Percentiles rank a stretch among this genome's conserved stretches.
phyloP scores from a whole-genome alignment of 37 sponge, comb jelly and placozoan species.

The Halisarca cf. caerulea region DNA sequence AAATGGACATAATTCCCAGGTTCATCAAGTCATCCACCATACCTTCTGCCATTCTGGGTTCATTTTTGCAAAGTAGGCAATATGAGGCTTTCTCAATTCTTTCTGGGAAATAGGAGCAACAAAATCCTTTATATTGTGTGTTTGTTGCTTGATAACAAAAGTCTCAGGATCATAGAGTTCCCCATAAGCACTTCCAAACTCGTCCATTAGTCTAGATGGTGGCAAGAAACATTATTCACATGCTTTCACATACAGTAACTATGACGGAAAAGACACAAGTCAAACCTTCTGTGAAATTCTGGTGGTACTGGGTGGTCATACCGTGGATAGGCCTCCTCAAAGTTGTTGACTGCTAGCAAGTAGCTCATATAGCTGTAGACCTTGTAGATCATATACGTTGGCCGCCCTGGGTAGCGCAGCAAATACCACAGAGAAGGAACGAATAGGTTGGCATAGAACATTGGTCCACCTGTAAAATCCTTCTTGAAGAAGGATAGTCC shows the following conservation, averaged over 20 bases:
- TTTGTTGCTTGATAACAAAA: constrained; percentile 51
- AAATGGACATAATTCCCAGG: too few species aligned
- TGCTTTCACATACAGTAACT: too few species aligned
- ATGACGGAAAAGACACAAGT: too few species aligned
- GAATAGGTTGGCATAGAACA: constrained; percentile 41
- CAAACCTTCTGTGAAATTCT: constrained; percentile 28
- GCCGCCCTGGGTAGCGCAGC: constrained; percentile 57
- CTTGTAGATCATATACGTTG: constrained; percentile 54
- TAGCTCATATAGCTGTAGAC: constrained; percentile 84
- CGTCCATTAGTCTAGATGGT: too few species aligned
- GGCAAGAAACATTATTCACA: too few species aligned
- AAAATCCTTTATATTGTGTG: constrained; percentile 19
- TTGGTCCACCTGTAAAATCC: constrained; percentile 63
- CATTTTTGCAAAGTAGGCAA: constrained; percentile 49
- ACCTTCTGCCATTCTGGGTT: constrained; percentile 74
- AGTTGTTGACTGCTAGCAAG: constrained; percentile 18
- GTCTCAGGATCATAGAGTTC: constrained; percentile 54
- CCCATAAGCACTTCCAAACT: too few species aligned
- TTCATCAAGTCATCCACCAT: too few species aligned
- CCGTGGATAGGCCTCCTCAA: constrained; percentile 34
- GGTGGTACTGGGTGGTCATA: constrained; percentile 54
- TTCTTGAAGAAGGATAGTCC: constrained; percentile 66
- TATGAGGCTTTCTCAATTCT: constrained; percentile 63
- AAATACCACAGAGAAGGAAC: constrained; percentile 41
- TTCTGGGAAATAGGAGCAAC: constrained; percentile 43